A percentile compares a stretch with the other conserved stretches of the same genome.
phyloP scores from a whole-genome alignment of 1,140 invertebrate genomes.

The Neotoxoptera formosana region DNA sequence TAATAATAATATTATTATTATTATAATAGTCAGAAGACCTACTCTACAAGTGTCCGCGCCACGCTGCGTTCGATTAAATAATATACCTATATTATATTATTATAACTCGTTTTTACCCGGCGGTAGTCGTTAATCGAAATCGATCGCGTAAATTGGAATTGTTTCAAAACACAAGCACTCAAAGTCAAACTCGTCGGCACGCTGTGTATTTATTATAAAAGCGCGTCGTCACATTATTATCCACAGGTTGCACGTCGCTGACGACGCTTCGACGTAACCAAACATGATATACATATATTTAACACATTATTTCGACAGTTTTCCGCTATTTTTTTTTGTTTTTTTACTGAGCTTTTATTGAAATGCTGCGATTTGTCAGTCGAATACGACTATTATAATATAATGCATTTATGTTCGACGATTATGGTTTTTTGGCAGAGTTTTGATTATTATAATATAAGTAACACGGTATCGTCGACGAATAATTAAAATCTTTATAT shows the following conservation, averaged over 20 bases:
- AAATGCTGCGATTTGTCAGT: not conserved
- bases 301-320: not conserved
- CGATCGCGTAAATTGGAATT: not conserved
- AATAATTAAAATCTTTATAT: too few species aligned
- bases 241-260: not conserved
- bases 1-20: not conserved
- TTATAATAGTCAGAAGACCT: not conserved
- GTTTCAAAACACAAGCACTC: not conserved
- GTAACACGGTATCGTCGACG: too few species aligned
- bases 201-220: conserved; percentile 1
- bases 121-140: not conserved
- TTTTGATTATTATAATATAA: too few species aligned
- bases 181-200: not conserved
- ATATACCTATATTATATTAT: conserved; percentile 12
- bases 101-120: conserved; percentile 1
- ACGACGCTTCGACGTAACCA: not conserved
- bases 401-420: not conserved
- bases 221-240: not conserved
- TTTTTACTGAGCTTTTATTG: not conserved
- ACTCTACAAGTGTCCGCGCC: conserved; percentile 9
- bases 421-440: not conserved
- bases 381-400: not conserved
- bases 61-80: not conserved
- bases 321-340: not conserved
- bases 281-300: not conserved